A percentile compares a stretch with the other conserved stretches of the same genome.
These are phyloP conservation scores for Lutraria rhynchaena DNA, from an alignment of 1,140 invertebrate genomes.

Conservation along the genomic window DNA sequence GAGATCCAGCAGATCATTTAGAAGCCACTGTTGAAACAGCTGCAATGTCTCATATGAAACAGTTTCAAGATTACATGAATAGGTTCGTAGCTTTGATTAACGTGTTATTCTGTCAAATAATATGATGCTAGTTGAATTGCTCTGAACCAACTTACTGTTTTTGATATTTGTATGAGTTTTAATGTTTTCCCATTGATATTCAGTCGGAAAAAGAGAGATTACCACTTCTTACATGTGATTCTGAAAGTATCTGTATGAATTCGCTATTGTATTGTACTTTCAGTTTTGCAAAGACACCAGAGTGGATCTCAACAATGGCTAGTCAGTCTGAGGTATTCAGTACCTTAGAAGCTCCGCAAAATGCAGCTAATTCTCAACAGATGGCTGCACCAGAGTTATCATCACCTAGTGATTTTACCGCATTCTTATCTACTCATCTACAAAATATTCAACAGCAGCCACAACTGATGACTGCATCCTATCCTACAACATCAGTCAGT, in stretches of 20 bases:
- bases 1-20: conserved; percentile 14
- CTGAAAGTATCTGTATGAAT: too few species aligned
- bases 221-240: too few species aligned
- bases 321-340: conserved; percentile 1
- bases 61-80: conserved; percentile 64
- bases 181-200: too few species aligned
- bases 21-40: conserved; percentile 27
- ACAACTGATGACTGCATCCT: background rate
- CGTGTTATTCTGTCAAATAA: too few species aligned
- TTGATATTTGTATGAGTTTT: too few species aligned
- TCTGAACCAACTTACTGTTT: too few species aligned
- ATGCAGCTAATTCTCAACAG: background rate
- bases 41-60: conserved; percentile 41
- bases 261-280: too few species aligned
- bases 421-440: conserved; percentile 36
- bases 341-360: background rate
- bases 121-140: too few species aligned
- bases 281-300: conserved; percentile 54
- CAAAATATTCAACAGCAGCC: conserved; percentile 48
- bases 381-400: background rate
- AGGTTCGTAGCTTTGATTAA: conserved; percentile 54
- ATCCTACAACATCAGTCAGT: background rate
- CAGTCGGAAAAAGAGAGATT: too few species aligned
- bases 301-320: conserved; percentile 38
- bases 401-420: conserved; percentile 36